Base-by-base conservation (phyloP, 2,888 invertebrate species). In the Scaptodrosophila latifasciaeformis region DNA sequence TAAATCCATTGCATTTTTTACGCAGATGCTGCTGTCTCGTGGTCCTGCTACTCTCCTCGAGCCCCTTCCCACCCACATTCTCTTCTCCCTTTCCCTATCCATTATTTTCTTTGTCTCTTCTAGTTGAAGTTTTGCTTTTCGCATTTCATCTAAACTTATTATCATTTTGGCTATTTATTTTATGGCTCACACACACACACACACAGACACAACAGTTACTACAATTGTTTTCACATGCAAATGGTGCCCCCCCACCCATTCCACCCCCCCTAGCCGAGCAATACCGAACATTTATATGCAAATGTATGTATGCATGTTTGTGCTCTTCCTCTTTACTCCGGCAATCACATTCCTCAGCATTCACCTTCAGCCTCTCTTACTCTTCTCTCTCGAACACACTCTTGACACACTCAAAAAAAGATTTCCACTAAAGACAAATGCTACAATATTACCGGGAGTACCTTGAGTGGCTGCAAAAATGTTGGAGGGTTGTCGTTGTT, bases 351-450 rank as follows among this genome's bases (percentile, higher is more conserved):
- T 24, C 59, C 42, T 29, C 35, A 13, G 35, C 35, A 15, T 12
- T 12, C 4, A 2, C 13, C 12, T 13, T 42, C 31, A 1, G 34
- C 21, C 43, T 13, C 19, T 39, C 39, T 7, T 10, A 2, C 34
- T 10, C 9, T 10, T 17, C 29, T 10, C 40, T n/a, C 2, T 19
- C 31, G 18, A 35, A 29, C 5, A 12, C 19, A 18, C 47, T 43
- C 54, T 54, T 58, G 75, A 75, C 70, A 67, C 72, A 75, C 72
- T 72, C 72, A 72, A 72, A 72, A 72, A 72, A 75, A 72, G 72
- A 72, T 72, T 72, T 72, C 70, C 71, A 71, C 75, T 75, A 70
- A 75, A 72, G 72, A 72, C 75, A 72, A 72, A 72, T 72, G 75
- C 75, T 72, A 72, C 72, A 72, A 72, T 72, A 72, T 72, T 67